phyloP scores from a whole-genome alignment of 2,113 vertebrate genomes.

The Oxygymnocypris stewartii region DNA sequence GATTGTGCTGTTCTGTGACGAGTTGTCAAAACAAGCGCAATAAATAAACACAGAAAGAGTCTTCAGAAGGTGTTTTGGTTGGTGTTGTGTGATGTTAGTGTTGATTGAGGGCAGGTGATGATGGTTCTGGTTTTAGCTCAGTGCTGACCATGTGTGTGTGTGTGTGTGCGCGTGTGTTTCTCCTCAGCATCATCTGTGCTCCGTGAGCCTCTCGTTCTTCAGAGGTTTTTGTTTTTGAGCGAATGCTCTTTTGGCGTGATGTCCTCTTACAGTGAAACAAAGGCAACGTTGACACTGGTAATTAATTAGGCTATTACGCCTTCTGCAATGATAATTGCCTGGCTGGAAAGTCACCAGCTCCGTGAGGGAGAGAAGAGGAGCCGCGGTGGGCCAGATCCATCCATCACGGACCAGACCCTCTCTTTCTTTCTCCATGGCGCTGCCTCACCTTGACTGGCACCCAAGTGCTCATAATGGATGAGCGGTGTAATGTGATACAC shows the following conservation, averaged over 20 bases:
- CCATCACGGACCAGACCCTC: constrained; percentile 81
- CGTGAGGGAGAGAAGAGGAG: constrained; percentile 79
- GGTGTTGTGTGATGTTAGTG: background rate
- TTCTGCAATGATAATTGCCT: constrained; percentile 99
- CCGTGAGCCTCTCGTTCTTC: constrained; percentile 66
- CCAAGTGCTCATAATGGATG: constrained; percentile 67
- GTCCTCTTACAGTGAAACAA: constrained; percentile 91
- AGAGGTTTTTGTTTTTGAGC: constrained; percentile 68
- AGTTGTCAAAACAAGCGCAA: background rate
- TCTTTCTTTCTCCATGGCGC: constrained; percentile 66
- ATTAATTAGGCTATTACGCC: constrained; percentile 99
- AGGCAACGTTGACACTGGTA: constrained; percentile 97
- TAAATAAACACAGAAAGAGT: background rate
- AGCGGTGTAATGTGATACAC: constrained; percentile 69
- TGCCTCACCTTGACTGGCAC: constrained; percentile 82
- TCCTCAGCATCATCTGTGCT: constrained; percentile 45
- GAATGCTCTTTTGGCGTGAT: constrained; percentile 84
- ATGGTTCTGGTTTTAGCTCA: constrained; percentile 36
- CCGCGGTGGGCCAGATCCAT: constrained; percentile 81
- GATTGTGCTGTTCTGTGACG: background rate
- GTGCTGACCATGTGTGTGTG: background rate
- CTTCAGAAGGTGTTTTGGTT: background rate
- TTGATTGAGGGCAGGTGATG: background rate
- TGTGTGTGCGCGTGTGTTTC: background rate
- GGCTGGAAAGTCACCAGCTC: constrained; percentile 98